A percentile compares a stretch with the other conserved stretches of the same genome.
Evolutionary conservation across 2,797 vertebrate genomes (phyloP).

Genomic region (Taenioides sp.): DNA sequence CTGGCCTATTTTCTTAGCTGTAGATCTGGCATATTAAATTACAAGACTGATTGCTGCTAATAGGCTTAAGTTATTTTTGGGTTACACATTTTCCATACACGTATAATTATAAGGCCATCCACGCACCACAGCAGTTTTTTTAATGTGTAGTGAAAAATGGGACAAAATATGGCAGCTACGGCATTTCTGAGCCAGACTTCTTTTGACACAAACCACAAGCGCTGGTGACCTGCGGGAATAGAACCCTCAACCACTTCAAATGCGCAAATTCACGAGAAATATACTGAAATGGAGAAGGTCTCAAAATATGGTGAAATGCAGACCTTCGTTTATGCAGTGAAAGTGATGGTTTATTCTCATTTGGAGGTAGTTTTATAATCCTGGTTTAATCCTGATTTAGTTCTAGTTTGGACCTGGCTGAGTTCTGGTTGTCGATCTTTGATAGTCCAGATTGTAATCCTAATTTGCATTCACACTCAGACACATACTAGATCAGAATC

Average conservation of each 20-base stretch:
- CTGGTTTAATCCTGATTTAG: no score
- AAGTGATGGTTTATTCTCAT: neutral
- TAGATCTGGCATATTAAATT: constrained; percentile 57
- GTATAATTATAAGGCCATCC: constrained; percentile 53
- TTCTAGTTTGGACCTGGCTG: no score
- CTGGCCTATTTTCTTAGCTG: constrained; percentile 62
- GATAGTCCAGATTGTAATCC: no score
- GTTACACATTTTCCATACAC: constrained; percentile 24
- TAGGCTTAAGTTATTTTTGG: constrained; percentile 62
- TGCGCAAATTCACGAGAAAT: constrained; percentile 62
- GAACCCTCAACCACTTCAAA: constrained; percentile 59
- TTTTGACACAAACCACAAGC: constrained; percentile 58
- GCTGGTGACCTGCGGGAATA: constrained; percentile 43
- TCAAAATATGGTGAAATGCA: constrained; percentile 1
- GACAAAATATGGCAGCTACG: constrained; percentile 57
- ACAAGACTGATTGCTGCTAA: constrained; percentile 60
- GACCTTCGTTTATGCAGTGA: neutral
- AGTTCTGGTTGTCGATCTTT: no score
- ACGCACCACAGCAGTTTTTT: constrained; percentile 20
- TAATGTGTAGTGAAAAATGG: constrained; percentile 36
- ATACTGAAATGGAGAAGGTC: constrained; percentile 59
- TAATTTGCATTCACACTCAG: no score
- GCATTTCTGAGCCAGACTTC: constrained; percentile 50
- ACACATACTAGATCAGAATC: no score
- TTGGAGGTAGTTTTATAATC: neutral